Evolutionary conservation across 2,888 invertebrate genomes (phyloP).

Genomic region (Dromius quadrimaculatus): DNA sequence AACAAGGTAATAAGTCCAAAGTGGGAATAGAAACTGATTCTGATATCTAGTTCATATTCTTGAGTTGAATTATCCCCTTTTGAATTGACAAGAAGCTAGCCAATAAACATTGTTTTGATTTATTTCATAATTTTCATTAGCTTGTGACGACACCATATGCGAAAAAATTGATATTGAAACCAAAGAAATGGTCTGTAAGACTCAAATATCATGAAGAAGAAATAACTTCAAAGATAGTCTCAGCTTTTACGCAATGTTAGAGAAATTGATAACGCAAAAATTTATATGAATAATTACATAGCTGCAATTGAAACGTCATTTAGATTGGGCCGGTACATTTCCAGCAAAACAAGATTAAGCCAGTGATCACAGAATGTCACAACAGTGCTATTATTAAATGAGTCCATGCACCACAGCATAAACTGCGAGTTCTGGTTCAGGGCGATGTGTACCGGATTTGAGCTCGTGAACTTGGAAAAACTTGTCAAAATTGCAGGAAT

Average conservation of each 20-base stretch:
- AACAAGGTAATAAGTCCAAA: too few relatives aligned
- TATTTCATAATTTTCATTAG: too few relatives aligned
- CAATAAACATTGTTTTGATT: too few relatives aligned
- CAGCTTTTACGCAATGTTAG: not conserved
- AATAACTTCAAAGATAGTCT: too few relatives aligned
- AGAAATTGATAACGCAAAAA: not conserved
- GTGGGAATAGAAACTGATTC: too few relatives aligned
- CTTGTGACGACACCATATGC: too few relatives aligned
- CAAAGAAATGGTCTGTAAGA: too few relatives aligned
- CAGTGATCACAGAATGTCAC: conserved; percentile 12
- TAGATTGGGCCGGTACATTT: conserved; percentile 16
- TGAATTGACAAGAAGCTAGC: too few relatives aligned
- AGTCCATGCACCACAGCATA: conserved; percentile 27
- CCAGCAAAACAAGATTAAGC: conserved; percentile 9
- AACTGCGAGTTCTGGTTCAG: conserved; percentile 22
- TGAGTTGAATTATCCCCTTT: too few relatives aligned
- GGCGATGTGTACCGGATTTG: conserved; percentile 23
- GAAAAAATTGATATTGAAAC: too few relatives aligned
- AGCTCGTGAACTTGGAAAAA: conserved; percentile 18
- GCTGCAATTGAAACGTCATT: conserved; percentile 11
- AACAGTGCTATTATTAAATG: conserved; percentile 32
- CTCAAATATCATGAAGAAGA: too few relatives aligned
- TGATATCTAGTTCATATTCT: too few relatives aligned
- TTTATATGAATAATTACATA: conserved; percentile 8
- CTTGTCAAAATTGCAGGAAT: not conserved